Evolutionary conservation across 2,888 invertebrate genomes (phyloP), one percentile per base, ranked within the genome.

Genomic region (Dyspetes luteomarginatus): DNA sequence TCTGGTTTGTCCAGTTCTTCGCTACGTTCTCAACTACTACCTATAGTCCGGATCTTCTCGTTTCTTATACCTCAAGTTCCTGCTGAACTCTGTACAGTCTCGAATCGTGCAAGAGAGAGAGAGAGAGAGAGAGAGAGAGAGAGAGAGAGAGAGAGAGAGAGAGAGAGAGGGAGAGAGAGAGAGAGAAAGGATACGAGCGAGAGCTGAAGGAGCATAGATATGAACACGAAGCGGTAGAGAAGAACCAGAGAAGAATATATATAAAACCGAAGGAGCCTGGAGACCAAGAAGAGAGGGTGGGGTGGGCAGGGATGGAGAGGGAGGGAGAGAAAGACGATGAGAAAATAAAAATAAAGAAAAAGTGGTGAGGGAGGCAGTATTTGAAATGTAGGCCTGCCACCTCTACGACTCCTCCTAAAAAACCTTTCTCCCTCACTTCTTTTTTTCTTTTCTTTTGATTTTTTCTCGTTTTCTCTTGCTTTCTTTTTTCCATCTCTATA

Each of bases 331-430:
- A 45, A 36, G 58, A 52, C 67, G 78, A 62, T n/a, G 78, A 64
- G 60, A 74, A 48, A 80, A 77, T 74, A 82, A 62, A 78, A 79
- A 82, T 67, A 72, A 56, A 74, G 76, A 55, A 60, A 82, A 81
- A 69, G 75, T 41, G 69, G 65, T 69, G 77, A 74, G 80, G 69
- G 76, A 67, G 79, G 75, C 78, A 71, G 82, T 81, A 83, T 82
- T 83, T 81, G 84, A 87, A 87, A 87, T 84, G 85, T 86, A 86
- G 85, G 85, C 85, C 84, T 84, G 79, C 79, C 83, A 82, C 80
- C 83, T 83, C 79, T 75, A 73, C 65, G 52, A 76, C 76, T 56
- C 75, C 26, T 55, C 45, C 17, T 41, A 60, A 45, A 69, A 67
- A 67, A 78, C 58, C 30, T 73, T 30, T 58, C 28, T 24, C 28